Conservation (phyloP, 2,888 invertebrate species). For the Mimachlamys varia region DNA sequence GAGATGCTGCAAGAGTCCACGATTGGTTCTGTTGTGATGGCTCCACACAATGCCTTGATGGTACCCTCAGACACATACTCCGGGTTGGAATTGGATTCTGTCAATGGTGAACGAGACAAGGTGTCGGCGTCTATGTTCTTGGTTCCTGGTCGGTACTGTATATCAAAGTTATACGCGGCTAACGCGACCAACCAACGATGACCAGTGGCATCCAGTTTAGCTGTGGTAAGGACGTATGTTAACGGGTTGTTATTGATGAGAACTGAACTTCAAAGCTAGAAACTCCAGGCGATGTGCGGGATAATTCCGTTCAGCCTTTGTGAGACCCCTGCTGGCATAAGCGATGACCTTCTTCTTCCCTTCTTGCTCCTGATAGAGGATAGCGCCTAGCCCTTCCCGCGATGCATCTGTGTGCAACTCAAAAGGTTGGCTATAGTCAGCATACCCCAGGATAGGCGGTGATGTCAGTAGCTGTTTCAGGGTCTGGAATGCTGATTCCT, state of each 20-base stretch:
- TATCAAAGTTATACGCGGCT: neutral
- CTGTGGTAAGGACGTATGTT: no score
- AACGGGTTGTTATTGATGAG: no score
- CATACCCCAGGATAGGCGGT: neutral
- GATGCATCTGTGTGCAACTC: no score
- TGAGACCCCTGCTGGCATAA: no score
- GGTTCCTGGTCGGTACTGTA: neutral
- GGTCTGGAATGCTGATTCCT: neutral
- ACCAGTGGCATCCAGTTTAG: no score
- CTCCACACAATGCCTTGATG: no score
- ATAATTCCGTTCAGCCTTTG: no score
- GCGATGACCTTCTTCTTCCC: no score
- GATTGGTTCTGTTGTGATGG: neutral
- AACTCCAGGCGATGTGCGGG: no score
- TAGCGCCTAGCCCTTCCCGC: no score
- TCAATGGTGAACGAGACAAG: neutral
- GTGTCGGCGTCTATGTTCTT: neutral
- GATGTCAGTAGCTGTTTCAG: neutral
- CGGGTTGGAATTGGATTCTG: neutral
- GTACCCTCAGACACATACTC: neutral
- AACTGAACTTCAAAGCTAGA: no score
- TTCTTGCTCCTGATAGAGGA: no score
- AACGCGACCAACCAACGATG: neutral
- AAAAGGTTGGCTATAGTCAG: neutral
- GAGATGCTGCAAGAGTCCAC: neutral